A percentile compares a stretch with the other conserved stretches of the same genome.
Evolutionary conservation across 2,113 vertebrate genomes (phyloP).

Genomic region (Mirounga angustirostris): DNA sequence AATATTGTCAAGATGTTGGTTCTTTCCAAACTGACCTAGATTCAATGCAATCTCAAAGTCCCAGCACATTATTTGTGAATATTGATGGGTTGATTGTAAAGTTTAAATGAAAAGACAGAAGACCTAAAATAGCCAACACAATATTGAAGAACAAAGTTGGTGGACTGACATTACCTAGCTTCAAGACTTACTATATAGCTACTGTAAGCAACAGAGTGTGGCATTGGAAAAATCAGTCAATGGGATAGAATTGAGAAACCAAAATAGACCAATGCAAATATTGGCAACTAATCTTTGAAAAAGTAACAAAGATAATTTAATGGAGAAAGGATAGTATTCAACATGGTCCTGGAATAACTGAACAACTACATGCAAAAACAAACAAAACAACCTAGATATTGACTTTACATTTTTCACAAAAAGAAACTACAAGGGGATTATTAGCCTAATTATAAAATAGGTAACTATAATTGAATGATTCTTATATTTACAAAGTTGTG

Average conservation of each 20-base stretch:
- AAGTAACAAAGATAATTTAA: not conserved
- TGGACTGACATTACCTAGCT: not conserved
- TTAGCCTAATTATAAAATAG: not conserved
- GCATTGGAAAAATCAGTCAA: not conserved
- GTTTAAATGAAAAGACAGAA: not conserved
- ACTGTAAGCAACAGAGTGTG: not conserved
- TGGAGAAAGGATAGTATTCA: not conserved
- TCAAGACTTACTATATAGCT: not conserved
- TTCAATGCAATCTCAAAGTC: not conserved
- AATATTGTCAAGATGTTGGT: not conserved
- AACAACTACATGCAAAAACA: not conserved
- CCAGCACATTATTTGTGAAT: not conserved
- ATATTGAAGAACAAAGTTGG: not conserved
- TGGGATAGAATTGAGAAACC: not conserved
- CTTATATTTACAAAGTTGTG: not conserved
- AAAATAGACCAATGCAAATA: not conserved
- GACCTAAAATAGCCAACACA: not conserved
- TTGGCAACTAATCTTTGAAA: not conserved
- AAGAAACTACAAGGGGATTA: not conserved
- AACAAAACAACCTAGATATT: too few relatives aligned
- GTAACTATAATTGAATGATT: not conserved
- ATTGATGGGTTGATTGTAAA: not conserved
- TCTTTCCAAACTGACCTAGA: not conserved
- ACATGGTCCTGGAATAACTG: not conserved
- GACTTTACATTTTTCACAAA: not conserved